Evolutionary conservation across 2,888 invertebrate genomes (phyloP).

Genomic region (Ctena decussata): DNA sequence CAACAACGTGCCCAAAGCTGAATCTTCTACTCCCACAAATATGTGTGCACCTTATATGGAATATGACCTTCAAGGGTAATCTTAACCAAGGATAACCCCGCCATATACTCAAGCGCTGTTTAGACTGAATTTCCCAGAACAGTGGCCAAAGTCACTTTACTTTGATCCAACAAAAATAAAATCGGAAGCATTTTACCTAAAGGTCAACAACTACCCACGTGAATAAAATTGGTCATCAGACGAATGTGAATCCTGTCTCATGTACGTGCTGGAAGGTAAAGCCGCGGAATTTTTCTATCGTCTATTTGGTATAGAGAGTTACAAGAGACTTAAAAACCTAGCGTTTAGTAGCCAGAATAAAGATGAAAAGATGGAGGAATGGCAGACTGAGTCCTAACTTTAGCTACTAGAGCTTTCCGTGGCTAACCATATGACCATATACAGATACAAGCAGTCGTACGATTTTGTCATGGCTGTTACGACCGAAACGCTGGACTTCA

Average conservation of each 20-base stretch:
- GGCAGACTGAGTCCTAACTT: conserved; percentile 18
- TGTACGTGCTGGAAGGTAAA: neutral
- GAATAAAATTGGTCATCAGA: neutral
- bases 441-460: conserved; percentile 3
- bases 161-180: neutral
- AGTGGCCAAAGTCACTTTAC: neutral
- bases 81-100: too few relatives aligned
- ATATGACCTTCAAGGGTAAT: too few relatives aligned
- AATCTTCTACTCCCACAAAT: too few relatives aligned
- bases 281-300: conserved; percentile 13
- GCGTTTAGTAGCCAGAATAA: neutral
- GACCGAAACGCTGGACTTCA: conserved; percentile 18
- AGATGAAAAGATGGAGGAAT: conserved; percentile 13
- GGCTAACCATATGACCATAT: neutral
- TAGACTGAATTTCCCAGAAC: neutral
- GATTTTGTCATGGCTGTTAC: conserved; percentile 17
- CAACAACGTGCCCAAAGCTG: too few relatives aligned
- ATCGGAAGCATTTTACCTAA: neutral
- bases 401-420: neutral
- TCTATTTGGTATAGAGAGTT: neutral
- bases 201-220: neutral
- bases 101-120: too few relatives aligned
- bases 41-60: too few relatives aligned
- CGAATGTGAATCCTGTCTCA: neutral
- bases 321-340: conserved; percentile 20